Conservation (phyloP, 1,140 invertebrate genomes). For the Hermetia illucens region DNA sequence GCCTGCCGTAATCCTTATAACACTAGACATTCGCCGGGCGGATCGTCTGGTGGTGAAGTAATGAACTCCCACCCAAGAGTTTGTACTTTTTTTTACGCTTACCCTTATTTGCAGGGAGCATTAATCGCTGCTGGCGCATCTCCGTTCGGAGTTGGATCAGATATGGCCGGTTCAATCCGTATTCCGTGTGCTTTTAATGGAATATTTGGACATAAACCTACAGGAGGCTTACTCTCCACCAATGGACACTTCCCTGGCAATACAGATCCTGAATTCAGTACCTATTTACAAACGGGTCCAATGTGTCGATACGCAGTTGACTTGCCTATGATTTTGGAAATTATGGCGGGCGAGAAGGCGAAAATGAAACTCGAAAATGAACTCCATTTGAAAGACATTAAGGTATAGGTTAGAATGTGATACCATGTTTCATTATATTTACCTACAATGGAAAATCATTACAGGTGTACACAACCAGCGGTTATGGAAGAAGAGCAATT, state of each 20-base stretch:
- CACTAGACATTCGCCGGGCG: slow-evolving; percentile 43
- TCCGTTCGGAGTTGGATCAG: slow-evolving; percentile 63
- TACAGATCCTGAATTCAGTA: slow-evolving; percentile 29
- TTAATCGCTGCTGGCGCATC: slow-evolving; percentile 55
- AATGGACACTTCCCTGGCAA: slow-evolving; percentile 37
- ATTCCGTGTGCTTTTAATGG: slow-evolving; percentile 70
- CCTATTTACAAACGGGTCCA: slow-evolving; percentile 49
- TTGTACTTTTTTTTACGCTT: background rate
- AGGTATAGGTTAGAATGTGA: slow-evolving; percentile 17
- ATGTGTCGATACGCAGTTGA: slow-evolving; percentile 59
- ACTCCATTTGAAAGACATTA: slow-evolving; percentile 42
- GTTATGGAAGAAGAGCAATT: too few relatives aligned
- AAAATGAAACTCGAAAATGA: slow-evolving; percentile 24
- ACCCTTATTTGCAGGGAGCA: too few relatives aligned
- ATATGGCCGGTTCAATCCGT: slow-evolving; percentile 71
- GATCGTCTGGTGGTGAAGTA: slow-evolving; percentile 66
- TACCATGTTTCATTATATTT: slow-evolving; percentile 6
- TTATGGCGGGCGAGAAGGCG: slow-evolving; percentile 32
- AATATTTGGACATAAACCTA: slow-evolving; percentile 70
- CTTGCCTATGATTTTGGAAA: slow-evolving; percentile 44
- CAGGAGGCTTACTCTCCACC: slow-evolving; percentile 38
- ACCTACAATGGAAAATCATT: too few relatives aligned
- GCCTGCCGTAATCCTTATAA: slow-evolving; percentile 69
- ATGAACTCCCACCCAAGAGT: slow-evolving; percentile 6
- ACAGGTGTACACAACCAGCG: too few relatives aligned